phyloP scores from a whole-genome alignment of 2,113 vertebrate species.

The Chamaea fasciata region DNA sequence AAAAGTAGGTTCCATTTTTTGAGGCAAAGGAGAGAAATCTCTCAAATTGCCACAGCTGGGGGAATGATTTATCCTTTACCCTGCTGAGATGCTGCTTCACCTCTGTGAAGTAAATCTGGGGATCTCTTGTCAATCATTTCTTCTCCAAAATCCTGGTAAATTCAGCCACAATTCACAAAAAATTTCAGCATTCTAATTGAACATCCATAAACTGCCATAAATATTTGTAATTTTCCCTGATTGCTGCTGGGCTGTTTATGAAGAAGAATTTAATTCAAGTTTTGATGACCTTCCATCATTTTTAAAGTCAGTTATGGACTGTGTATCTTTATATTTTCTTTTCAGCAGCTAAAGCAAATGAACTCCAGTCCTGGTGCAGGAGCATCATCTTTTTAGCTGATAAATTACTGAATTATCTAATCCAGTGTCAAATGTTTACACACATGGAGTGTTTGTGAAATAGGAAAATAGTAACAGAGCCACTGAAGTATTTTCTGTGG shows the following conservation, averaged over 20 bases:
- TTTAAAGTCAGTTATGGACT: not conserved
- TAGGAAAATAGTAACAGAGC: not conserved
- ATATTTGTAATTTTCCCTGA: not conserved
- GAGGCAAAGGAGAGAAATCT: not conserved
- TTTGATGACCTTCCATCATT: not conserved
- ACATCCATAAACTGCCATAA: not conserved
- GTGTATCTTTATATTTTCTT: not conserved
- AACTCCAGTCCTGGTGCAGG: not conserved
- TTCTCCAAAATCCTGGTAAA: not conserved
- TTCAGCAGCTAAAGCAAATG: not conserved
- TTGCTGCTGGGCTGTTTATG: not conserved
- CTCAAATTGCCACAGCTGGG: not conserved
- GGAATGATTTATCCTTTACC: not conserved
- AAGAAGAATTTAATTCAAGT: not conserved
- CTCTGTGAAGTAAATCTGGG: fast-evolving
- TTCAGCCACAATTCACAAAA: not conserved
- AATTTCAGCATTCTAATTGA: not conserved
- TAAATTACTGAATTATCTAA: not conserved
- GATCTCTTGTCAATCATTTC: not conserved
- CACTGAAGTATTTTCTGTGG: not conserved
- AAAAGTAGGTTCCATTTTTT: not conserved
- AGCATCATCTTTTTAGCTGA: not conserved
- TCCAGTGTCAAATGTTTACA: not conserved
- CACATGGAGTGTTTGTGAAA: not conserved
- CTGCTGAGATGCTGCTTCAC: not conserved